Percentiles rank a stretch among this genome's conserved stretches.
These are phyloP conservation scores for Papilio dardanus DNA, from an alignment of 1,140 invertebrate genomes.

Conservation along the genomic window DNA sequence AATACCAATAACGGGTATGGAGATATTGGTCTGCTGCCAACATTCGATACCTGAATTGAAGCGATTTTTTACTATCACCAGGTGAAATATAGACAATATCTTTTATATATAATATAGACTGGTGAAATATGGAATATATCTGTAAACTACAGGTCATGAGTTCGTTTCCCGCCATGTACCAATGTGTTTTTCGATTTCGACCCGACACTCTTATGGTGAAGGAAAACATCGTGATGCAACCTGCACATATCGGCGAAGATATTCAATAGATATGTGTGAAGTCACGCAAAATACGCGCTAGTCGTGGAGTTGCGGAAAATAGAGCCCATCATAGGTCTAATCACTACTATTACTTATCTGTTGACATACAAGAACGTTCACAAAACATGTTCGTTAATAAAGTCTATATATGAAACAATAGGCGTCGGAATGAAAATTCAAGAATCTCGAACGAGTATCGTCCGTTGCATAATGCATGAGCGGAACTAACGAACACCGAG, in stretches of 20 bases:
- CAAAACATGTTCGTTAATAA: neutral
- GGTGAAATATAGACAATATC: neutral
- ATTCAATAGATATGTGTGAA: no score
- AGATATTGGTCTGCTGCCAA: constrained; percentile 2
- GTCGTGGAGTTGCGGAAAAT: no score
- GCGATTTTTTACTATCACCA: neutral
- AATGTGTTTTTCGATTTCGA: no score
- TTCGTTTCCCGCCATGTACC: no score
- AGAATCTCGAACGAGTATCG: constrained; percentile 20
- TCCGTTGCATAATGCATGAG: constrained; percentile 17
- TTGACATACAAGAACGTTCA: neutral
- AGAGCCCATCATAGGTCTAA: no score
- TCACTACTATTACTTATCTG: neutral
- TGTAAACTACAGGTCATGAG: no score
- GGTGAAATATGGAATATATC: no score
- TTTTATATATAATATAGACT: no score
- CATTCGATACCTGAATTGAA: neutral
- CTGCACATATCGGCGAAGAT: no score
- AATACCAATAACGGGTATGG: neutral
- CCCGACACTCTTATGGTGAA: no score
- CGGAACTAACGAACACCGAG: constrained; percentile 24
- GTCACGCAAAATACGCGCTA: no score
- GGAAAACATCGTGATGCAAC: no score
- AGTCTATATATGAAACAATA: constrained; percentile 4
- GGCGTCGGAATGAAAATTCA: neutral